A percentile compares a stretch with the other conserved stretches of the same genome.
phyloP scores from a whole-genome alignment of 2,113 vertebrate genomes.

The Pollimyrus isidori region DNA sequence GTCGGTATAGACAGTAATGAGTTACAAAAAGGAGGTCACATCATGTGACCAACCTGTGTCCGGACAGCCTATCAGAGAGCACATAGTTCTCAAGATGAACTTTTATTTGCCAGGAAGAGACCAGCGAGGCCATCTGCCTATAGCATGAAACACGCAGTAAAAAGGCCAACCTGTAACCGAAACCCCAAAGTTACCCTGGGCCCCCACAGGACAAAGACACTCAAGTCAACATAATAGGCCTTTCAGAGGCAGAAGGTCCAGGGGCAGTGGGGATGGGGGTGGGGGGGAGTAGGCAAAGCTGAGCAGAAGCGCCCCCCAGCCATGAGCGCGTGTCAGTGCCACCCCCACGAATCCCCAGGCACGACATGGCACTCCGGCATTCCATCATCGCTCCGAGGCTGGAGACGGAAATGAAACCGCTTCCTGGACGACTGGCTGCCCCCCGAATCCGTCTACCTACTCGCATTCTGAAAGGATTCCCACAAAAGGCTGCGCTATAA shows the following conservation, averaged over 20 bases:
- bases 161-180: not conserved
- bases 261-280: conserved; percentile 31
- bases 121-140: not conserved
- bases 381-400: conserved; percentile 44
- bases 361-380: conserved; percentile 45
- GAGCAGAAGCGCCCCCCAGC: conserved; percentile 38
- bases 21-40: not conserved
- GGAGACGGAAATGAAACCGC: not conserved
- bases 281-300: conserved; percentile 40
- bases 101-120: not conserved
- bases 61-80: not conserved
- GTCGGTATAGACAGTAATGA: not conserved
- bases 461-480: not conserved
- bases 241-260: conserved; percentile 41
- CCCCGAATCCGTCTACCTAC: not conserved
- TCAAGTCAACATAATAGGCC: conserved; percentile 3
- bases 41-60: not conserved
- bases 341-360: conserved; percentile 44
- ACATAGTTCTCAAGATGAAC: not conserved
- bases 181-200: conserved; percentile 5
- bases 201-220: conserved; percentile 1
- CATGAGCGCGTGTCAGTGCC: conserved; percentile 49
- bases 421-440: not conserved
- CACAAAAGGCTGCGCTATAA: not conserved
- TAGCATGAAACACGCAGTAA: not conserved